phyloP scores from a whole-genome alignment of 2,888 invertebrate species.

The Plebejus argus region DNA sequence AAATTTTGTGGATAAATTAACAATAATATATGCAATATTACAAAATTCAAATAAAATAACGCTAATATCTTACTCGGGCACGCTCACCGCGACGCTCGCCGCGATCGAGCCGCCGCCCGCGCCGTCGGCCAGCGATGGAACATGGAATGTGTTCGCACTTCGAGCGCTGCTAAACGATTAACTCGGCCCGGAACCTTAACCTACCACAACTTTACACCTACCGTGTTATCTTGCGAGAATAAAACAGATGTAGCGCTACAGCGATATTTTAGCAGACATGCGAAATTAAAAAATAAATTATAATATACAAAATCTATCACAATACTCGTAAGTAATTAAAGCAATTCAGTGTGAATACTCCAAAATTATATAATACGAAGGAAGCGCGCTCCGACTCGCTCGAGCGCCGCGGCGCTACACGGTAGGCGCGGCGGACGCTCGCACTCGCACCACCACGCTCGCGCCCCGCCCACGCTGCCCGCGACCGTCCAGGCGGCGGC shows the following conservation, averaged over 20 bases:
- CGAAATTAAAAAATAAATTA: constrained; percentile 81
- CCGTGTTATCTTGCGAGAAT: constrained; percentile 65
- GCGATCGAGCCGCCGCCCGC: constrained; percentile 51
- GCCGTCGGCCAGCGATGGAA: constrained; percentile 53
- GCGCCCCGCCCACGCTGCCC: background rate
- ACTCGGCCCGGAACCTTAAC: constrained; percentile 69
- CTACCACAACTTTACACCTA: constrained; percentile 75
- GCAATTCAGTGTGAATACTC: constrained; percentile 80
- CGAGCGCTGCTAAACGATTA: constrained; percentile 60
- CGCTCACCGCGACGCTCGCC: constrained; percentile 63
- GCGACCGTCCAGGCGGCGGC: background rate
- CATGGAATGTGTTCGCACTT: constrained; percentile 69
- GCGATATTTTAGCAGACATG: constrained; percentile 68
- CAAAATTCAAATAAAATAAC: constrained; percentile 78
- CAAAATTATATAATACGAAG: constrained; percentile 71
- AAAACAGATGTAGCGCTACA: constrained; percentile 75
- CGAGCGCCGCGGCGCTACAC: constrained; percentile 30
- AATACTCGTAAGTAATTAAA: constrained; percentile 82
- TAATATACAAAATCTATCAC: constrained; percentile 81
- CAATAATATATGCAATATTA: constrained; percentile 80
- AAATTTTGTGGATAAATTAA: constrained; percentile 79
- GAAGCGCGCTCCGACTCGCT: constrained; percentile 53
- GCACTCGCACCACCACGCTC: constrained; percentile 6
- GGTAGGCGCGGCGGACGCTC: constrained; percentile 12
- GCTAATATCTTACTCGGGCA: constrained; percentile 80